Conservation (phyloP, 2,113 vertebrate genomes). For the Chlamydotis undulata region DNA sequence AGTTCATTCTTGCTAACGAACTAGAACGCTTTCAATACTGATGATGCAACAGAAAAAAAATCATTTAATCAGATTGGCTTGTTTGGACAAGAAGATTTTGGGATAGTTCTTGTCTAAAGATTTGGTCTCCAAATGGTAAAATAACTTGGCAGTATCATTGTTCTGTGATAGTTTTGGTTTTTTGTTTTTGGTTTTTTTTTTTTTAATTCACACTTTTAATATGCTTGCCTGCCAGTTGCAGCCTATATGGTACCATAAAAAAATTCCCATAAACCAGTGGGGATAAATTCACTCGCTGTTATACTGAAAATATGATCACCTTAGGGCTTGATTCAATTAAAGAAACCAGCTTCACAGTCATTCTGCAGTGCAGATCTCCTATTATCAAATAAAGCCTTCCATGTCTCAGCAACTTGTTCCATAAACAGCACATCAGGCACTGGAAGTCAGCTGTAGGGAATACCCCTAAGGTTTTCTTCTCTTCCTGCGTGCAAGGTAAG, state of each 20-base stretch:
- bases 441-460: not conserved
- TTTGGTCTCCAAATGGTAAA: not conserved
- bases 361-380: not conserved
- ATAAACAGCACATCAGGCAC: not conserved
- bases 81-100: not conserved
- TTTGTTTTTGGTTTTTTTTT: not conserved
- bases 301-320: conserved; percentile 16
- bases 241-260: not conserved
- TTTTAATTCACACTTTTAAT: not conserved
- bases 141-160: not conserved
- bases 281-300: conserved; percentile 27
- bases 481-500: not conserved
- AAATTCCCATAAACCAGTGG: not conserved
- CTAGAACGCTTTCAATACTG: not conserved
- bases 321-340: conserved; percentile 4
- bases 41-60: not conserved
- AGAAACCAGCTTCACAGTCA: not conserved
- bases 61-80: not conserved
- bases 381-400: not conserved
- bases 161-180: not conserved
- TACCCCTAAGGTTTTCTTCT: not conserved
- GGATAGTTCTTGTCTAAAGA: not conserved
- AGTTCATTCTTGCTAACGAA: not conserved
- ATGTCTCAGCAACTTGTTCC: not conserved
- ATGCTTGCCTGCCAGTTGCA: not conserved